phyloP scores from a whole-genome alignment of 2,888 invertebrate species.

The Plagodis pulveraria region DNA sequence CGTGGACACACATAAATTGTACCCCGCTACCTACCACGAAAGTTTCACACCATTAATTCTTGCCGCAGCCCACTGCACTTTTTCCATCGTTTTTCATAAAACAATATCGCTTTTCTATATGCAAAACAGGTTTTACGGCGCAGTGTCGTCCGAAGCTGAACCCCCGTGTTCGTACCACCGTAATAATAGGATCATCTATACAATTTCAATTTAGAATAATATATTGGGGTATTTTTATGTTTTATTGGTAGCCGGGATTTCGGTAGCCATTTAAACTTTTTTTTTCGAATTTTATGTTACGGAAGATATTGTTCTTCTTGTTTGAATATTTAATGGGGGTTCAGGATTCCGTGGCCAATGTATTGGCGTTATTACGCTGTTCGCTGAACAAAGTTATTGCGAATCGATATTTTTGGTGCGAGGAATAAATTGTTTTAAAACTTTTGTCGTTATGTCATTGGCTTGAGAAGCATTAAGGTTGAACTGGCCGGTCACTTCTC shows the following conservation, averaged over 20 bases:
- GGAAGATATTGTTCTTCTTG: slow-evolving; percentile 73
- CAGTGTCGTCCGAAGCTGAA: slow-evolving; percentile 38
- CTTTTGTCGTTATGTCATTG: no score
- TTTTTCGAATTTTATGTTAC: slow-evolving; percentile 78
- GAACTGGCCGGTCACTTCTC: no score
- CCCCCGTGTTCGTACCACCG: slow-evolving; percentile 61
- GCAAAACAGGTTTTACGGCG: slow-evolving; percentile 55
- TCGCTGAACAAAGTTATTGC: slow-evolving; percentile 21
- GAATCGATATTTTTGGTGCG: slow-evolving; percentile 13
- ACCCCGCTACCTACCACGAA: slow-evolving; percentile 54
- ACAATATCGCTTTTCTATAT: slow-evolving; percentile 70
- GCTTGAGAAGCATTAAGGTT: no score
- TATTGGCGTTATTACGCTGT: slow-evolving; percentile 50
- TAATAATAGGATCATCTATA: slow-evolving; percentile 75
- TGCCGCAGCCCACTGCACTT: slow-evolving; percentile 76
- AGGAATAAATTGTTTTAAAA: background rate
- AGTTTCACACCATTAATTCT: slow-evolving; percentile 81
- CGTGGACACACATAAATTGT: slow-evolving; percentile 74
- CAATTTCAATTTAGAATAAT: slow-evolving; percentile 70
- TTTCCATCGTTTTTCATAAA: slow-evolving; percentile 48
- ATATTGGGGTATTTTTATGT: slow-evolving; percentile 76
- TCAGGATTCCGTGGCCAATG: slow-evolving; percentile 43
- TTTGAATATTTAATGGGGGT: slow-evolving; percentile 44
- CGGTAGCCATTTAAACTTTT: slow-evolving; percentile 74
- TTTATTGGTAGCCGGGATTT: slow-evolving; percentile 75